Evolutionary conservation across 2,888 invertebrate species (phyloP).

Genomic region (Leptopilina myrica): DNA sequence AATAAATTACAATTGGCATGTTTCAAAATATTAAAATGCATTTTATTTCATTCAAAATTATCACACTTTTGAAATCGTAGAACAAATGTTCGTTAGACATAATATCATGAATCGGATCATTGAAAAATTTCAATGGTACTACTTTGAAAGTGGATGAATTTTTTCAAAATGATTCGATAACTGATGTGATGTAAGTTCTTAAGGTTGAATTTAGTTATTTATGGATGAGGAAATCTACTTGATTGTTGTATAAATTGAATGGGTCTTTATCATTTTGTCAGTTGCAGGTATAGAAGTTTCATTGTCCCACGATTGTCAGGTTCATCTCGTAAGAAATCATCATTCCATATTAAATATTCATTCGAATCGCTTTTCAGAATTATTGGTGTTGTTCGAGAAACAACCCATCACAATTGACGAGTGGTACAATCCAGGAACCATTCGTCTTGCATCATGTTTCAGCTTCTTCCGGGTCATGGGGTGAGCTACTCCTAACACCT

Average conservation of each 20-base stretch:
- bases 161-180: too few relatives aligned
- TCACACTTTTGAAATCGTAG: too few relatives aligned
- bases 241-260: slow-evolving; percentile 48
- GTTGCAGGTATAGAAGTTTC: slow-evolving; percentile 73
- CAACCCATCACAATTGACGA: slow-evolving; percentile 50
- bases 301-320: slow-evolving; percentile 71
- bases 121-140: background rate
- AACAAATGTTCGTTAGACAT: too few relatives aligned
- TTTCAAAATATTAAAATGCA: too few relatives aligned
- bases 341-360: slow-evolving; percentile 72
- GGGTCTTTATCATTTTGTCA: slow-evolving; percentile 39
- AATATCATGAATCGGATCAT: background rate
- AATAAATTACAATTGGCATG: too few relatives aligned
- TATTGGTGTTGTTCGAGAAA: slow-evolving; percentile 54
- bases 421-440: slow-evolving; percentile 54
- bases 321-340: slow-evolving; percentile 62
- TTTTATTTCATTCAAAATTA: too few relatives aligned
- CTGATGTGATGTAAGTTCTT: too few relatives aligned
- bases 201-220: too few relatives aligned
- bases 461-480: slow-evolving; percentile 71
- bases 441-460: slow-evolving; percentile 73
- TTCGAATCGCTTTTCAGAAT: slow-evolving; percentile 75
- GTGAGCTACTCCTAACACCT: slow-evolving; percentile 75
- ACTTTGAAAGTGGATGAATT: background rate
- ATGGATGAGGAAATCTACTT: background rate